Percentiles rank a stretch among this genome's conserved stretches.
phyloP scores from a whole-genome alignment of 2,113 vertebrate genomes.

The Dendrocopos noguchii region DNA sequence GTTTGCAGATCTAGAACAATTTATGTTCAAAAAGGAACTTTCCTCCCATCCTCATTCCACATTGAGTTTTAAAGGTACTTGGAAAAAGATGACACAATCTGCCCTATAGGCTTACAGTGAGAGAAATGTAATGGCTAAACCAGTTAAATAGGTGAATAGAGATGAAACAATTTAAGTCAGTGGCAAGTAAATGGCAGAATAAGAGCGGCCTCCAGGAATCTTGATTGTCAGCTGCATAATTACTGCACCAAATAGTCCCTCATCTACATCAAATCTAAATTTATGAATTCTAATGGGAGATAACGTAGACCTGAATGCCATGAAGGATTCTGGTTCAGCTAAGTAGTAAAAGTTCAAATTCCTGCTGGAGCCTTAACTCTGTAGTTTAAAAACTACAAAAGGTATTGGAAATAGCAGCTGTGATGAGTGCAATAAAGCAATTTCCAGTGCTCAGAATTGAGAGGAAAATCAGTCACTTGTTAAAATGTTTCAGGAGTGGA shows the following conservation, averaged over 20 bases:
- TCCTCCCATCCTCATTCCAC: neutral
- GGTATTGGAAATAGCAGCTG: neutral
- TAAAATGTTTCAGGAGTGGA: neutral
- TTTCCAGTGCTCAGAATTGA: fast-evolving
- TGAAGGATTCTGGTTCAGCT: neutral
- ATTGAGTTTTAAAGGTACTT: neutral
- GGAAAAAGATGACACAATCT: neutral
- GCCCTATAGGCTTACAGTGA: neutral
- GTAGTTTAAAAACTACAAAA: neutral
- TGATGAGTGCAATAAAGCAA: fast-evolving
- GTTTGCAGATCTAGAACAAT: neutral
- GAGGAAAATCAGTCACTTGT: neutral
- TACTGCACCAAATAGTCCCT: neutral
- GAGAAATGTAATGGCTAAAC: neutral
- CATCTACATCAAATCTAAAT: neutral
- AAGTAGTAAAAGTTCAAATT: neutral
- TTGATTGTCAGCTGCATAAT: neutral
- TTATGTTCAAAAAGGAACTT: neutral
- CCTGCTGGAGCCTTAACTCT: neutral
- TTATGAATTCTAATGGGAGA: neutral
- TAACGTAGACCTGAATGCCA: fast-evolving
- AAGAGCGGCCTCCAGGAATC: neutral
- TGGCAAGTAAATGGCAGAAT: neutral
- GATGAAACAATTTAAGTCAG: neutral
- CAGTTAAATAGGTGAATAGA: neutral